Evolutionary conservation across 2,888 invertebrate genomes (phyloP), one percentile per base, ranked within the genome.

Genomic region (Cremastinae sp.): DNA sequence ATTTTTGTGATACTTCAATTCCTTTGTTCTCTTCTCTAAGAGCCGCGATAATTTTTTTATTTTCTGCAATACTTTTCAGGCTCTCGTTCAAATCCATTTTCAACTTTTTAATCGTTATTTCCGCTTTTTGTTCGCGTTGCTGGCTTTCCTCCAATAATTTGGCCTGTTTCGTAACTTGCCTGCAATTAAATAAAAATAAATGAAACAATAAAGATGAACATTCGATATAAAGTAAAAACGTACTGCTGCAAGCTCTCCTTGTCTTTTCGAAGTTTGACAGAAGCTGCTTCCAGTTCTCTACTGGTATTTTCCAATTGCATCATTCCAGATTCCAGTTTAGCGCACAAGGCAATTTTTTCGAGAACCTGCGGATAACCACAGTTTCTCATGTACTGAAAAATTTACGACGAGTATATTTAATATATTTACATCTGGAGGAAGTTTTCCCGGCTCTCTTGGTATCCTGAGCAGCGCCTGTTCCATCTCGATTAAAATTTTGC

Each of bases 401-500:
- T 10, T 0, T 43, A 8, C 38, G n/a, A 49, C 4, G 34, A 49
- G 7, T 4, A 20, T 38, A 12, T 9, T 14, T 14, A 18, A n/a
- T 18, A 41, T n/a, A 77, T 72, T 79, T 77, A 84, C 84, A 59
- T 74, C 78, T 10, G 75, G 65, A 16, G 79, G 16, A 38, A 74
- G 65, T 78, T 81, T 81, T 16, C 73, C 79, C 16, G 59, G 28
- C 28, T 80, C 82, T 14, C 36, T 62, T 2, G 82, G 79, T 79
- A 85, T 80, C 54, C 81, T 80, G 8, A 79, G 47, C 12, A 86
- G 54, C 49, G 79, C 75, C 62, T 84, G 82, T 71, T 86, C 82
- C 82, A 87, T 85, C 47, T 86, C 77, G 2, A 66, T 79, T 4
- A 86, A 72, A 66, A 86, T 86, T 68, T 83, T 79, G 72, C 79